Conservation (phyloP, 2,797 vertebrate genomes). For the Argya squamiceps region DNA sequence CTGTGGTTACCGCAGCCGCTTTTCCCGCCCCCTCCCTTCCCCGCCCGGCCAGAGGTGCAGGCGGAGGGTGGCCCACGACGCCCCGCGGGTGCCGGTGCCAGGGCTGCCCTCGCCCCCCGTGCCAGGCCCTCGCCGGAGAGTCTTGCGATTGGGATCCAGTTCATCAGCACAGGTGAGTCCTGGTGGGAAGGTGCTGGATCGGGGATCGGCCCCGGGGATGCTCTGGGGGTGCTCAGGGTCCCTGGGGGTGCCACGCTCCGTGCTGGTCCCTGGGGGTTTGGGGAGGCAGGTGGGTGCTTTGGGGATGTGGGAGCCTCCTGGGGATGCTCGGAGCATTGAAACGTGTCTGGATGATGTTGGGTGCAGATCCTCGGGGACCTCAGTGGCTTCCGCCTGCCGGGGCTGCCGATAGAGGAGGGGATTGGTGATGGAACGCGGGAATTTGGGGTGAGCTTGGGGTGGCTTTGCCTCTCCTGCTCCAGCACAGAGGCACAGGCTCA, state of each 20-base stretch:
- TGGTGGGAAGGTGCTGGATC: accelerated
- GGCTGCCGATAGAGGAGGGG: accelerated
- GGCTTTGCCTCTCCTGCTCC: background rate
- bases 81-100: background rate
- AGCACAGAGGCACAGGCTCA: background rate
- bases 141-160: accelerated
- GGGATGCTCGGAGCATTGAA: accelerated
- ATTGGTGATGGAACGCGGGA: accelerated
- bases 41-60: background rate
- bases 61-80: background rate
- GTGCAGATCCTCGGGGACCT: background rate
- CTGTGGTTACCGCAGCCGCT: background rate
- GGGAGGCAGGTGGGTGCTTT: accelerated
- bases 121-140: background rate
- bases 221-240: background rate
- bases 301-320: background rate
- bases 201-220: background rate
- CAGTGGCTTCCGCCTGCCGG: accelerated
- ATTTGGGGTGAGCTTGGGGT: background rate
- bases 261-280: background rate
- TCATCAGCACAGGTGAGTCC: background rate
- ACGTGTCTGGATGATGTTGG: background rate
- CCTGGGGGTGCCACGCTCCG: background rate
- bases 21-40: background rate
- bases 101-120: background rate